Conservation (phyloP, 1,140 invertebrate genomes). For the Steinernema khuongi region DNA sequence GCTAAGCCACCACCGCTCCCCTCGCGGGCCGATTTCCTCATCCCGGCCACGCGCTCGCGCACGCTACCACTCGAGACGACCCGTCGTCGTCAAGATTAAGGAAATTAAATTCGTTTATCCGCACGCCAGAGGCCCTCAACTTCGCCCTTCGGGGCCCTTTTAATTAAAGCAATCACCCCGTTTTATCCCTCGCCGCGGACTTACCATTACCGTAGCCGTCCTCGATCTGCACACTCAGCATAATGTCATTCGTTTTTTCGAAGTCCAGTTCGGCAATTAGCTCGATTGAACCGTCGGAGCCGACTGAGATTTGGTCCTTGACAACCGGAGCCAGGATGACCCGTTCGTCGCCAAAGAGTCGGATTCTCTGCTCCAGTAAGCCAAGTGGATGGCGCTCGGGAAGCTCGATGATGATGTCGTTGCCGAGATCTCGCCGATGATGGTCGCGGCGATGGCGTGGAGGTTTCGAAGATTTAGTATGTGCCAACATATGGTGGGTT, state of each 20-base stretch:
- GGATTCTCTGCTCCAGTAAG: slow-evolving; percentile 4
- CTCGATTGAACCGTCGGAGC: slow-evolving; percentile 19
- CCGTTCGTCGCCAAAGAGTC: slow-evolving; percentile 2
- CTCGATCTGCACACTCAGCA: slow-evolving; percentile 24
- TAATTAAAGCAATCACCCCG: slow-evolving; percentile 22
- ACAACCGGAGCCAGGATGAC: slow-evolving; percentile 18
- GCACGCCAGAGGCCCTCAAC: slow-evolving; percentile 9
- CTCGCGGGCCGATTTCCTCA: not conserved
- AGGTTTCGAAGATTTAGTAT: not conserved
- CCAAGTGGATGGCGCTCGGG: not conserved
- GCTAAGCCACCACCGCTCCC: not conserved
- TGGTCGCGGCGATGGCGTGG: not conserved
- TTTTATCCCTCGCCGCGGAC: slow-evolving; percentile 14
- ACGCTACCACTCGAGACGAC: not conserved
- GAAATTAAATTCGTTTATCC: slow-evolving; percentile 16
- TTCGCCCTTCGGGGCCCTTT: not conserved
- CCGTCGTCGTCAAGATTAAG: slow-evolving; percentile 15
- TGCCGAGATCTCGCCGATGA: not conserved
- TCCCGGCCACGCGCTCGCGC: not conserved
- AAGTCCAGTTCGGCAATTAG: slow-evolving; percentile 21
- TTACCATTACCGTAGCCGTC: slow-evolving; percentile 17
- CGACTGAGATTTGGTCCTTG: slow-evolving; percentile 24
- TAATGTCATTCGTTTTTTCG: slow-evolving; percentile 27
- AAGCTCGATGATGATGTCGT: slow-evolving; percentile 7
- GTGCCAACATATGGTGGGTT: not conserved